phyloP scores from a whole-genome alignment of 2,113 vertebrate genomes.

The Pimephales promelas region DNA sequence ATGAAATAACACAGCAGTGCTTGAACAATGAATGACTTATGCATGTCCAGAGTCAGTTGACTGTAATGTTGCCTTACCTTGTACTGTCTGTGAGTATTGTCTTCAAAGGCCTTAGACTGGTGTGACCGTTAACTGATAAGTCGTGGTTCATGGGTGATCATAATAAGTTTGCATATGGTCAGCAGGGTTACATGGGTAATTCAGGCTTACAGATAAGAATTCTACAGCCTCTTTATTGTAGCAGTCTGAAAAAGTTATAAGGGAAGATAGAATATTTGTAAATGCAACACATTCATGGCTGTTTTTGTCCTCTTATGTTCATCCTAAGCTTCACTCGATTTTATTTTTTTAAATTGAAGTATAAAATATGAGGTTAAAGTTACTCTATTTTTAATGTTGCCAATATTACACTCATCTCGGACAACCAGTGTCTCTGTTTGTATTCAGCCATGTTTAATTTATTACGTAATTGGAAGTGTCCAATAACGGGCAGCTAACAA shows the following conservation, averaged over 20 bases:
- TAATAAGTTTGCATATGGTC: neutral
- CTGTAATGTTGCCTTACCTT: neutral
- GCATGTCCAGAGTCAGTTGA: neutral
- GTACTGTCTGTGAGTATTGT: neutral
- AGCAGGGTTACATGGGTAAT: neutral
- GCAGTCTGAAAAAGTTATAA: neutral
- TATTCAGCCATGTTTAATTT: neutral
- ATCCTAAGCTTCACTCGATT: too few species aligned
- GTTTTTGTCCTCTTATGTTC: neutral
- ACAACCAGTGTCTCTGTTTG: neutral
- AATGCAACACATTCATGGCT: neutral
- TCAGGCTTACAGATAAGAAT: neutral
- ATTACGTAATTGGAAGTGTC: too few species aligned
- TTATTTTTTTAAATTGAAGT: too few species aligned
- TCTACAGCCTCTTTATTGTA: neutral
- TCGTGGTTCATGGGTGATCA: neutral
- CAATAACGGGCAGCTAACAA: too few species aligned
- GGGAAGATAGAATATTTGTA: neutral
- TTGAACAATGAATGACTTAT: constrained; percentile 7
- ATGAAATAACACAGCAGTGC: neutral
- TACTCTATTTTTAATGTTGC: neutral
- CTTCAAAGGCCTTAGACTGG: neutral
- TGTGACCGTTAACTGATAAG: neutral
- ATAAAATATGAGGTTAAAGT: neutral
- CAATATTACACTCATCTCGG: too few species aligned